These are phyloP conservation scores for Colaptes auratus DNA, from an alignment of 2,113 vertebrate species.

Conservation along the genomic window DNA sequence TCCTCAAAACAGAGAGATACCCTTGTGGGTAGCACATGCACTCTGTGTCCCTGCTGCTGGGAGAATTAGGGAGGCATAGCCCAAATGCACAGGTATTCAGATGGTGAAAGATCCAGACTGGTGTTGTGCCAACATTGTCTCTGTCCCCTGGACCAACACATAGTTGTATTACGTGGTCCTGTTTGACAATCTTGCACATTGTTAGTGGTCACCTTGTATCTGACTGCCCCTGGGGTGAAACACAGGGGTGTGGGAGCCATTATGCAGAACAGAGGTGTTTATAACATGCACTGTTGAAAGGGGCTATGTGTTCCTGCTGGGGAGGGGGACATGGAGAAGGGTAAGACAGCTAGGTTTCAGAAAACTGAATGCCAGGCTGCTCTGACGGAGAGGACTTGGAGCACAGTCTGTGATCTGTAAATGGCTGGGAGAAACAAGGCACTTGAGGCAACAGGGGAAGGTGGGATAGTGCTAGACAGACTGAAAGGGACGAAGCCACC, in stretches of 20 bases:
- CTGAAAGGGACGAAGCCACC: background rate
- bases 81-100: background rate
- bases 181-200: background rate
- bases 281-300: accelerated
- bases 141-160: background rate
- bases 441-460: background rate
- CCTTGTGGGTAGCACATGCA: background rate
- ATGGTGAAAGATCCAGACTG: background rate
- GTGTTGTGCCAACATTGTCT: background rate
- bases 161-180: background rate
- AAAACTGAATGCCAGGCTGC: background rate
- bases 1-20: background rate
- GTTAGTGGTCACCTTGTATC: background rate
- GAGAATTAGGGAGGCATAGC: background rate
- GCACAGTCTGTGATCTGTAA: background rate
- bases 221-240: accelerated
- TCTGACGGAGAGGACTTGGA: background rate
- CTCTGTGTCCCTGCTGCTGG: background rate
- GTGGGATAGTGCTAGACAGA: background rate
- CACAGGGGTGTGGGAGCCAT: accelerated
- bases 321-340: background rate
- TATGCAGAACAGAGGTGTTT: background rate
- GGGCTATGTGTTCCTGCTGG: background rate
- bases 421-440: background rate
- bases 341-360: background rate